Evolutionary conservation across 2,888 invertebrate species (phyloP), one percentile per base, ranked within the genome.

Genomic region (Seira ritae): DNA sequence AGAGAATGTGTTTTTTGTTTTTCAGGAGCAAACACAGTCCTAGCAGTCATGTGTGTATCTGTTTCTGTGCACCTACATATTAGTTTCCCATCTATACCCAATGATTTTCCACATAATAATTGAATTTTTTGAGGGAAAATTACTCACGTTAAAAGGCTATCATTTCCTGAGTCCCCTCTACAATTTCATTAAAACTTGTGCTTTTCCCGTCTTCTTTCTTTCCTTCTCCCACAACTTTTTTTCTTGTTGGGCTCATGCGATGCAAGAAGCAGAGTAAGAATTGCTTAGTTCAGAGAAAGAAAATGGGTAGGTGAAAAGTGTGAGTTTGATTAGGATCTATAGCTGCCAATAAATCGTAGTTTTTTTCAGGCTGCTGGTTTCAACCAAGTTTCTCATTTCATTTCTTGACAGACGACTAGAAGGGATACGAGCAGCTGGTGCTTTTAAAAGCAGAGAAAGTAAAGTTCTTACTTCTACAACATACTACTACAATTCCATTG

Each of bases 301-400:
- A 78, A 78, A 50, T 72, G 72, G 79, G 79, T 50, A 50, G 73
- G 79, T 80, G 79, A 80, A 80, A 80, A 80, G 79, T 80, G 79
- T 80, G 79, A 80, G 79, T 80, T 80, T 80, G 79, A 80, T 80
- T 80, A 80, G 79, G 73, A 80, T 80, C 79, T 80, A 80, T 80
- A 72, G 79, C 79, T 80, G 79, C 79, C 79, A 80, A 80, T 80
- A 80, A 80, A 80, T 80, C 79, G 67, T 80, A 80, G 67, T 71
- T 31, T 80, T 79, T 79, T 72, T 55, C 72, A 15, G 50, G 17
- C 50, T 50, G 62, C 66, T 66, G 65, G 65, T 46, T 74, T 31
- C 60, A 42, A 55, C 77, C 79, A 79, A 79, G 50, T 79, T 79
- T 70, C 50, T 72, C 79, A 72, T 79, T 79, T 79, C 72, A 19